Evolutionary conservation across 1,140 invertebrate genomes (phyloP), one percentile per base, ranked within the genome.

Genomic region (Scaptomyza pallida): DNA sequence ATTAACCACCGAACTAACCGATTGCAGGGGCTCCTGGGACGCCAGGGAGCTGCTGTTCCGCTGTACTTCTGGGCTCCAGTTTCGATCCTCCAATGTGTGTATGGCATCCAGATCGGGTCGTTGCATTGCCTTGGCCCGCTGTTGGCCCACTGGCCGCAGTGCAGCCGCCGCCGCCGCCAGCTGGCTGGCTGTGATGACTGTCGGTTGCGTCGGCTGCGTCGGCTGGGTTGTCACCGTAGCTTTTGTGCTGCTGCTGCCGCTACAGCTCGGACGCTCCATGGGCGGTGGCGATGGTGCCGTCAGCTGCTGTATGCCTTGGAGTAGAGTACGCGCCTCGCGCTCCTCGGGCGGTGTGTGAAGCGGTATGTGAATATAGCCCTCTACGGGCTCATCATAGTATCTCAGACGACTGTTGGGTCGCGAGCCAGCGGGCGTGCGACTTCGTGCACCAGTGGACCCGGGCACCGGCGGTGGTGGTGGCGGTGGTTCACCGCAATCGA

Each of bases 341-440:
- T 94, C 94, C 65, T 94, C 93, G 0, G 94, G 94, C n/a, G 94
- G 94, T 6, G 94, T 94, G 52, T 94, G 94, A 40, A 95, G 78
- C 2, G 94, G 94, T 74, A 95, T 95, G 54, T 94, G 93, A 40
- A 95, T 94, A 26, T 91, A 86, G 0, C 93, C 94, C 62, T 94
- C 93, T 23, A 93, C 92, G 0, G 93, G 92, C 6, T 93, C 92
- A 65, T 94, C 94, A 72, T 94, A 94, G 85, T 94, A 94, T 59
- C 93, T 92, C 4, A 94, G 45, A 3, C 89, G 63, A 13, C 78
- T 85, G 5, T 78, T 78, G 0, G 90, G 90, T 0, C 90, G 37
- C 0, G 90, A 91, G 0, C 78, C 72, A 0, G 47, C 69, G 0
- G 89, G 88, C 0, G 89, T 88, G 0, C 73, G 70, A 30, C 63